Evolutionary conservation across 2,888 invertebrate genomes (phyloP).

Genomic region (Morinoia aosen): DNA sequence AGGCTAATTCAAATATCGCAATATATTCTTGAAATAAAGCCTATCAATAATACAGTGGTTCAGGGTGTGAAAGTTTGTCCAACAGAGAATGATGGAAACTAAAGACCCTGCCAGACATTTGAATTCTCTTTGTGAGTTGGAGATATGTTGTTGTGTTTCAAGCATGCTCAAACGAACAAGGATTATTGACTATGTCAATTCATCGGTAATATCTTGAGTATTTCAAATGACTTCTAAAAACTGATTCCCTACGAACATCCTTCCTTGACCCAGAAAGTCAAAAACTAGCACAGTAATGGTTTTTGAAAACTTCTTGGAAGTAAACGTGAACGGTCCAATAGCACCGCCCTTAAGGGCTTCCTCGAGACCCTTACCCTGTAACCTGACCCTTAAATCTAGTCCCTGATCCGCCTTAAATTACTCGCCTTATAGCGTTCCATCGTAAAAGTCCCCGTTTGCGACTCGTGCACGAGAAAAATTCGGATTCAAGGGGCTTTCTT

Average conservation of each 20-base stretch:
- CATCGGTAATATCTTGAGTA: background rate
- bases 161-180: background rate
- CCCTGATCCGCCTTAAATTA: slow-evolving; percentile 45
- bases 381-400: slow-evolving; percentile 47
- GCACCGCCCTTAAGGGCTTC: slow-evolving; percentile 25
- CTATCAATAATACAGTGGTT: no score
- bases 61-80: no score
- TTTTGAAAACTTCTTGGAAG: background rate
- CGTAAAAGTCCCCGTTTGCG: slow-evolving; percentile 28
- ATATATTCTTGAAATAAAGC: no score
- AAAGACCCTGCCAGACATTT: no score
- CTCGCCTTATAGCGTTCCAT: background rate
- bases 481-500: background rate
- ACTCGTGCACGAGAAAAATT: background rate
- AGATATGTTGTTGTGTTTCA: no score
- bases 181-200: background rate
- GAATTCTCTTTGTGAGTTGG: no score
- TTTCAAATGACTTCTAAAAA: background rate
- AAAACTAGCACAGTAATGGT: background rate
- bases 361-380: slow-evolving; percentile 9
- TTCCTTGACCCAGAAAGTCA: background rate
- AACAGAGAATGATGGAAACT: no score
- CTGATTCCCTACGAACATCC: background rate
- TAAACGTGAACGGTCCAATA: background rate
- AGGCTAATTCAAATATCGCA: no score